A percentile compares a stretch with the other conserved stretches of the same genome.
These are phyloP conservation scores for Eulithis prunata DNA, from an alignment of 2,888 invertebrate species.

Conservation along the genomic window DNA sequence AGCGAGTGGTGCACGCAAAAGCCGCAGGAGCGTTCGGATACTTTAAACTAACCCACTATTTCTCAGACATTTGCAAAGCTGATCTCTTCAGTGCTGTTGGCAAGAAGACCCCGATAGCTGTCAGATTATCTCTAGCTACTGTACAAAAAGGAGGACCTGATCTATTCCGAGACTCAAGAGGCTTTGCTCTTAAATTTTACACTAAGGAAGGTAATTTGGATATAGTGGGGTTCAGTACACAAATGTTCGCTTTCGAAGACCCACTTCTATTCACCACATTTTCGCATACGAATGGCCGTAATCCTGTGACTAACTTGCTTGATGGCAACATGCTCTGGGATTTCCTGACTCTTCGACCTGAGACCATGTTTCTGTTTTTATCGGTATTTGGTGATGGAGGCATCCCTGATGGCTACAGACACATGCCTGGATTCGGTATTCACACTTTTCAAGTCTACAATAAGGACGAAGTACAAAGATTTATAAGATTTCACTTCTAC, in stretches of 20 bases:
- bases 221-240: constrained; percentile 95
- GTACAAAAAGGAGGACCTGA: constrained; percentile 92
- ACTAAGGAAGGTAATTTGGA: constrained; percentile 96
- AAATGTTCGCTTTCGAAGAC: constrained; percentile 94
- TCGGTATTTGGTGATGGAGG: constrained; percentile 94
- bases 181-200: constrained; percentile 96
- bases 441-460: constrained; percentile 95
- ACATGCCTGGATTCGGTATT: constrained; percentile 96
- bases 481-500: constrained; percentile 94
- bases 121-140: constrained; percentile 91
- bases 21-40: constrained; percentile 94
- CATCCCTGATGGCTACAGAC: constrained; percentile 93
- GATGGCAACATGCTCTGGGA: constrained; percentile 97
- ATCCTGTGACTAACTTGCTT: constrained; percentile 93
- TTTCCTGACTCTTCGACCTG: constrained; percentile 92
- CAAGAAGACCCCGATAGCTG: constrained; percentile 90
- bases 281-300: constrained; percentile 96
- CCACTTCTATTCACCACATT: constrained; percentile 94
- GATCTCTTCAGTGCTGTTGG: constrained; percentile 89
- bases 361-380: constrained; percentile 90
- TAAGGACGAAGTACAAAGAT: constrained; percentile 86
- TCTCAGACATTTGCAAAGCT: constrained; percentile 89
- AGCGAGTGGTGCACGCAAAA: constrained; percentile 96
- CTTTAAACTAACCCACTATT: constrained; percentile 93
- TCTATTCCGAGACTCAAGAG: constrained; percentile 93